Percentiles rank a stretch among this genome's conserved stretches.
These are phyloP conservation scores for Xylota sylvarum DNA, from an alignment of 2,888 invertebrate genomes.

Conservation along the genomic window DNA sequence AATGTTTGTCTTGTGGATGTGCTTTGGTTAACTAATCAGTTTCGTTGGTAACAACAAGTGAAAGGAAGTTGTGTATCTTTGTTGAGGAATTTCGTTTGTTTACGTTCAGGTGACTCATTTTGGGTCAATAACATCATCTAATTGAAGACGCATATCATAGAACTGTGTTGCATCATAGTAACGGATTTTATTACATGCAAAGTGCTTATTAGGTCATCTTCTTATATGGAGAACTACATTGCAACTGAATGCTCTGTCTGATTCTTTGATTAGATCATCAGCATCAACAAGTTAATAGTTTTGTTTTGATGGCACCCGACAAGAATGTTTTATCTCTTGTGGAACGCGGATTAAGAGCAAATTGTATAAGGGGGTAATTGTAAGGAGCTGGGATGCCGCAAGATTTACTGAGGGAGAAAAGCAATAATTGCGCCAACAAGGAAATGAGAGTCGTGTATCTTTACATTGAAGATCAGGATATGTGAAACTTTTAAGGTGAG, in stretches of 20 bases:
- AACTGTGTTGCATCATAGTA: background rate
- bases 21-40: conserved; percentile 13
- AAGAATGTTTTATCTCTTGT: background rate
- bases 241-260: background rate
- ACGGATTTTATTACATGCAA: background rate
- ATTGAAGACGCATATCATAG: conserved; percentile 3
- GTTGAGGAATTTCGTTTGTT: background rate
- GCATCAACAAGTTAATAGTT: background rate
- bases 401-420: no score
- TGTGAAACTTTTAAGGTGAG: no score
- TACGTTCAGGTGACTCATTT: background rate
- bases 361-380: background rate
- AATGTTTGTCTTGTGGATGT: conserved; percentile 28
- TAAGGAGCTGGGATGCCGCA: background rate
- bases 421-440: no score
- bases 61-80: background rate
- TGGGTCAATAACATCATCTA: background rate
- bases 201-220: background rate
- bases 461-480: no score
- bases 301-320: background rate
- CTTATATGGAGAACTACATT: background rate
- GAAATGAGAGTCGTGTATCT: no score
- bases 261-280: background rate
- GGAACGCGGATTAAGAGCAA: background rate
- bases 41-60: conserved; percentile 6